Evolutionary conservation across 2,797 vertebrate genomes (phyloP).

Genomic region (Cephalopachus bancanus): DNA sequence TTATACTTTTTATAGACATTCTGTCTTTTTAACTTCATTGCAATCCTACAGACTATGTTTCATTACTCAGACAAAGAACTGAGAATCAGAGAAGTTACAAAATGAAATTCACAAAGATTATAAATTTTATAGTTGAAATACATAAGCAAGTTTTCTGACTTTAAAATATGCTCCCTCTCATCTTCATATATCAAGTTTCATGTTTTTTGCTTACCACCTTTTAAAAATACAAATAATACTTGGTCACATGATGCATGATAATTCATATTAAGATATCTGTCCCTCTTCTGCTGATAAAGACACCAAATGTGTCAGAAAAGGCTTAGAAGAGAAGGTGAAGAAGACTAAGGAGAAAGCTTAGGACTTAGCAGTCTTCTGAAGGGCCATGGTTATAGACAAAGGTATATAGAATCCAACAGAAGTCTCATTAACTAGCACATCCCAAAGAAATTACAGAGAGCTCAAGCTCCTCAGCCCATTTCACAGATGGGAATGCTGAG

Average conservation of each 20-base stretch:
- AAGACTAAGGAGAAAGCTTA: background rate
- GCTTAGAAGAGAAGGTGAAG: background rate
- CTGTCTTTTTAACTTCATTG: background rate
- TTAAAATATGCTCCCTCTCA: background rate
- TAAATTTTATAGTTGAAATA: background rate
- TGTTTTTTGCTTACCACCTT: background rate
- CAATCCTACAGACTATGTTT: background rate
- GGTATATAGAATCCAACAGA: accelerated
- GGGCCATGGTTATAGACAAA: background rate
- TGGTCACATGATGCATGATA: background rate
- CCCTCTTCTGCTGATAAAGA: background rate
- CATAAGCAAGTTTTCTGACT: background rate
- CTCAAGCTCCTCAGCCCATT: background rate
- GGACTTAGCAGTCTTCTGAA: background rate
- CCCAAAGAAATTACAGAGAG: background rate
- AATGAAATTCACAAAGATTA: background rate
- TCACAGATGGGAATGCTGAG: background rate
- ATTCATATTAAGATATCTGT: background rate
- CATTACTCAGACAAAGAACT: background rate
- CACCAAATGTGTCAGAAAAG: background rate
- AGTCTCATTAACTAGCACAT: background rate
- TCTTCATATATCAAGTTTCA: background rate
- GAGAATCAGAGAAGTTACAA: background rate
- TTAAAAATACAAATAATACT: background rate
- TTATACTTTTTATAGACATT: background rate